Evolutionary conservation across 2,888 invertebrate genomes (phyloP), one percentile per base, ranked within the genome.

Genomic region (Amphimallon solstitiale): DNA sequence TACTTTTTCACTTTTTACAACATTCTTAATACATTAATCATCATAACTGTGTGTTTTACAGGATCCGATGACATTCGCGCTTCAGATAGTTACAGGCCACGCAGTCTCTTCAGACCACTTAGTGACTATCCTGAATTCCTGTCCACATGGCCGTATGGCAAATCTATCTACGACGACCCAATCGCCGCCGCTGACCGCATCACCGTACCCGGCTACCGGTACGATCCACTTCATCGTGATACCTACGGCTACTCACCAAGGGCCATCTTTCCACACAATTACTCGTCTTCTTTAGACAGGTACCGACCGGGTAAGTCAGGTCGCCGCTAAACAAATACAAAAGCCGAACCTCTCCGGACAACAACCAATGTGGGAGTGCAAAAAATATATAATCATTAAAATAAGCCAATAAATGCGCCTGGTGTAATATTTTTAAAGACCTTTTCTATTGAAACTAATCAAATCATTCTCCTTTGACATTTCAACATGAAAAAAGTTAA

Each of bases 61-160:
- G 94, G 94, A 85, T 94, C 94, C 80, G 93, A 95, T 85, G 94
- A 95, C 86, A 91, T 94, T 86, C 91, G 93, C 83, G 94, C 94
- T 75, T 92, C 92, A 80, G 94, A 94, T 79, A 76, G 77, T 61
- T 83, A 84, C 75, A 86, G 91, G 81, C 91, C 92, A 80, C 89
- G 88, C 83, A 85, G 89, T 66, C 88, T 80, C 77, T 85, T 81
- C 79, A 85, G 85, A 76, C 86, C 86, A 72, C 79, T 89, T 84
- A 90, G 91, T 85, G 90, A 92, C 77, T 89, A 89, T 84, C 92
- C 92, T 75, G 90, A 92, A 80, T 86, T 91, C 77, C 83, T 83
- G 75, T 84, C 88, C 82, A 85, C 88, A 79, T 93, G 91, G 88
- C 91, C 91, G 29, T 90, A 87, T 85, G 87, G 86, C 86, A 93